phyloP scores from a whole-genome alignment of 1,140 invertebrate species.

The Drosophila sp. region DNA sequence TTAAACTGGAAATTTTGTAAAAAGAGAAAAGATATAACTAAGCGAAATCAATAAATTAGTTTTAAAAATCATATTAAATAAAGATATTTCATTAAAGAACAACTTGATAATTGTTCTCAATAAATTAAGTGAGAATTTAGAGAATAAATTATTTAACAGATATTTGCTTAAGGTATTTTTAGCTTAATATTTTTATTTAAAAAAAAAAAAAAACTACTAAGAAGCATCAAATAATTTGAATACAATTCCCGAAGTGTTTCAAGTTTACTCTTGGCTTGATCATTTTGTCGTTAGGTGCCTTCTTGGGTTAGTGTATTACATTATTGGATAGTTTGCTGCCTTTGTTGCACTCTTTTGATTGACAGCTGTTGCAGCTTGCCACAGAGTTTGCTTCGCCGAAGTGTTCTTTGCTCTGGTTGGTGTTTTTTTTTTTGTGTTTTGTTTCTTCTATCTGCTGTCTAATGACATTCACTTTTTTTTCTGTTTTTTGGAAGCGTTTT shows the following conservation, averaged over 20 bases:
- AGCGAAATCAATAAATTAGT: no score
- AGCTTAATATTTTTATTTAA: no score
- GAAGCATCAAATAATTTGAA: no score
- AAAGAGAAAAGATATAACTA: no score
- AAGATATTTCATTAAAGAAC: no score
- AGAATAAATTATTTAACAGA: no score
- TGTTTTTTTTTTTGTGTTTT: slow-evolving; percentile 46
- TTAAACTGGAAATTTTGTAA: neutral
- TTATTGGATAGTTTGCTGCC: slow-evolving; percentile 7
- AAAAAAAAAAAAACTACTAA: no score
- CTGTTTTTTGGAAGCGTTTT: neutral
- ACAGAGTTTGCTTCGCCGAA: slow-evolving; percentile 22
- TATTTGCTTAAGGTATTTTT: no score
- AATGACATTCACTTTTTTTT: slow-evolving; percentile 77
- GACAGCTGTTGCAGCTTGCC: slow-evolving; percentile 69
- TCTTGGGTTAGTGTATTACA: slow-evolving; percentile 12
- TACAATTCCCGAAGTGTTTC: no score
- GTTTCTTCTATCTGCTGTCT: slow-evolving; percentile 71
- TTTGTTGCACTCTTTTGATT: slow-evolving; percentile 64
- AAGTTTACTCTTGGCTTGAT: neutral
- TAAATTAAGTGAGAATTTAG: no score
- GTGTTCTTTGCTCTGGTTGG: slow-evolving; percentile 45
- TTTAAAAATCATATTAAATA: no score
- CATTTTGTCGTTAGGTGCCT: neutral
- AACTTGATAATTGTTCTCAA: no score